A percentile compares a stretch with the other conserved stretches of the same genome.
These are phyloP conservation scores for Wasmannia auropunctata DNA, from an alignment of 1,140 invertebrate species.

Conservation along the genomic window DNA sequence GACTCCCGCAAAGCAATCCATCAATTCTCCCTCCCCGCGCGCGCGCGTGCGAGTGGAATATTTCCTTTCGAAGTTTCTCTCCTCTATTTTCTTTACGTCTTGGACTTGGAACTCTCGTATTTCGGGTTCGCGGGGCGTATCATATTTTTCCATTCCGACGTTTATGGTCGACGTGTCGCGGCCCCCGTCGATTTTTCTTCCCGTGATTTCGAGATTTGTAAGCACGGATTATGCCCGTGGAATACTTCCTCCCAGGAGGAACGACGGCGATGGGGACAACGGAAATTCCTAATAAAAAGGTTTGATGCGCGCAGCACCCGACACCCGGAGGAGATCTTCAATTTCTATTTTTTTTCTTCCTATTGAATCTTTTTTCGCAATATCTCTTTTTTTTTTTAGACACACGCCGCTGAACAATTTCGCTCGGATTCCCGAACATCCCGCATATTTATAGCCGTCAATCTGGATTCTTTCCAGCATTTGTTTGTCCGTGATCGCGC, in stretches of 20 bases:
- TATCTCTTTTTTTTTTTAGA: neutral
- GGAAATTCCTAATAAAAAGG: neutral
- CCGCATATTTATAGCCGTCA: slow-evolving; percentile 52
- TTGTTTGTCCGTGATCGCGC: slow-evolving; percentile 32
- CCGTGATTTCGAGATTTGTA: slow-evolving; percentile 57
- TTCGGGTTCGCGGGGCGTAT: slow-evolving; percentile 35
- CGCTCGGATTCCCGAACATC: slow-evolving; percentile 4
- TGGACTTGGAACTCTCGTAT: slow-evolving; percentile 21
- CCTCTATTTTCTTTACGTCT: slow-evolving; percentile 20
- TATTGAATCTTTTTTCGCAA: neutral
- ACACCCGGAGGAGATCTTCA: neutral
- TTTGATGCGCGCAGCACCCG: neutral
- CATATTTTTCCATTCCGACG: slow-evolving; percentile 50
- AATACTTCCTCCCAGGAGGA: neutral
- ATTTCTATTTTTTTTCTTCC: neutral
- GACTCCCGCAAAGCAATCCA: slow-evolving; percentile 46
- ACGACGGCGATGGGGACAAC: neutral
- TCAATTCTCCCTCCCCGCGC: slow-evolving; percentile 30
- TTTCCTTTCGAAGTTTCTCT: slow-evolving; percentile 20
- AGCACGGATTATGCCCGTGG: slow-evolving; percentile 17
- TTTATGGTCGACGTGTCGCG: slow-evolving; percentile 41
- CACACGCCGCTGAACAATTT: neutral
- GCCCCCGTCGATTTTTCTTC: slow-evolving; percentile 46
- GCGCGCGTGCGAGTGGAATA: neutral
- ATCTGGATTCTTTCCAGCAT: slow-evolving; percentile 50